phyloP scores from a whole-genome alignment of 2,797 vertebrate species.

The Natrix natrix region DNA sequence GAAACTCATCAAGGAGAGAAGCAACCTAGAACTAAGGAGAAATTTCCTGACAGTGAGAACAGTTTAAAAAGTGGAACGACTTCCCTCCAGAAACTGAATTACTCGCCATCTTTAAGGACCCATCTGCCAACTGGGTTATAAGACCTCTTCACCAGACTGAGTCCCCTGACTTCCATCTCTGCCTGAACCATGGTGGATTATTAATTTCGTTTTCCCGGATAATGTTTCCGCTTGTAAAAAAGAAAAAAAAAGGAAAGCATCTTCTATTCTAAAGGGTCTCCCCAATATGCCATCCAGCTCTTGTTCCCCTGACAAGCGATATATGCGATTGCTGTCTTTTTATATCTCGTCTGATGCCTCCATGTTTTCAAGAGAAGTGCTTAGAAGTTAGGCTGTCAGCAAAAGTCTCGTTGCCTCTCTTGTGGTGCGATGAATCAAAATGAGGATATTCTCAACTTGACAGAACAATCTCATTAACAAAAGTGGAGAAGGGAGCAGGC shows the following conservation, averaged over 20 bases:
- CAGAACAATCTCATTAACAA: conserved; percentile 26
- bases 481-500: neutral
- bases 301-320: conserved; percentile 9
- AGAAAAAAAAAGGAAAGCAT: neutral
- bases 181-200: neutral
- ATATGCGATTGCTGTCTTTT: conserved; percentile 32
- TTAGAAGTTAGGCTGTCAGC: conserved; percentile 46
- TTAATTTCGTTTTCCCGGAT: neutral
- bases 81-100: neutral
- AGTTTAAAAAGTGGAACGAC: no score
- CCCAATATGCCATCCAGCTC: conserved; percentile 27
- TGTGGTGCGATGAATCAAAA: conserved; percentile 1
- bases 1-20: no score
- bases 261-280: neutral
- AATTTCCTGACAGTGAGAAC: no score
- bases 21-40: no score
- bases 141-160: neutral
- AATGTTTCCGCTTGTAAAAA: neutral
- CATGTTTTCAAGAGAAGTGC: neutral
- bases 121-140: neutral
- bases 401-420: conserved; percentile 1
- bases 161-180: neutral
- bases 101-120: neutral
- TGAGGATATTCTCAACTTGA: conserved; percentile 22
- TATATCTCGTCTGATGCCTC: conserved; percentile 39